These are phyloP conservation scores for Conops quadrifasciatus DNA, from an alignment of 2,888 invertebrate species.

Conservation along the genomic window DNA sequence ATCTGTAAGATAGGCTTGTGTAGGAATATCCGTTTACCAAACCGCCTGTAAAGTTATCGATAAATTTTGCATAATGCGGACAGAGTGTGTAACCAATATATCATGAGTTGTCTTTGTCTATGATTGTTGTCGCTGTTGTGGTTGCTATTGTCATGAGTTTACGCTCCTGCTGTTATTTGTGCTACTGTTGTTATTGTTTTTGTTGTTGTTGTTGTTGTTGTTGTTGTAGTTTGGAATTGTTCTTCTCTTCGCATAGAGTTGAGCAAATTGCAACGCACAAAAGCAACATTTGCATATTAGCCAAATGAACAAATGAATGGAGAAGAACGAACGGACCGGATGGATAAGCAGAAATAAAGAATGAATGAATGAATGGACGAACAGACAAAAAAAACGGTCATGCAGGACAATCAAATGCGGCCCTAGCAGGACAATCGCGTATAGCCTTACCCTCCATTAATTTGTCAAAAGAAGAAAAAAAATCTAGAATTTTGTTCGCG, in stretches of 20 bases:
- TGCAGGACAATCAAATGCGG: neutral
- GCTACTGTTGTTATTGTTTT: neutral
- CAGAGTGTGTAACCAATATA: slow-evolving; percentile 21
- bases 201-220: slow-evolving; percentile 15
- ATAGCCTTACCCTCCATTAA: neutral
- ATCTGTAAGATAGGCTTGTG: neutral
- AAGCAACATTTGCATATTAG: slow-evolving; percentile 21
- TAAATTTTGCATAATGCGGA: slow-evolving; percentile 36
- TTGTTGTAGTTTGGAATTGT: slow-evolving; percentile 20
- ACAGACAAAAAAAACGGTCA: neutral
- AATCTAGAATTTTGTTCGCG: too few species aligned
- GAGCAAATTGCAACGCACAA: neutral
- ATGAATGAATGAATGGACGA: neutral
- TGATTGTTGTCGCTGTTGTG: slow-evolving; percentile 14
- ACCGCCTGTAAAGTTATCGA: slow-evolving; percentile 20
- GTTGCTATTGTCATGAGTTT: slow-evolving; percentile 13
- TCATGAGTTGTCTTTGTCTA: slow-evolving; percentile 6
- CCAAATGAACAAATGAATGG: neutral
- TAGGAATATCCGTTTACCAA: slow-evolving; percentile 18
- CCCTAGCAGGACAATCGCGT: too few species aligned
- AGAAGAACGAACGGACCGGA: neutral
- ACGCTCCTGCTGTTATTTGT: slow-evolving; percentile 5
- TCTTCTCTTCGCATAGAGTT: slow-evolving; percentile 4
- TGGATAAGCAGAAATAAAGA: neutral
- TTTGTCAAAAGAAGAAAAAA: neutral